These are phyloP conservation scores for Hipparchia sbordonii DNA, from an alignment of 2,888 invertebrate species.

Conservation along the genomic window DNA sequence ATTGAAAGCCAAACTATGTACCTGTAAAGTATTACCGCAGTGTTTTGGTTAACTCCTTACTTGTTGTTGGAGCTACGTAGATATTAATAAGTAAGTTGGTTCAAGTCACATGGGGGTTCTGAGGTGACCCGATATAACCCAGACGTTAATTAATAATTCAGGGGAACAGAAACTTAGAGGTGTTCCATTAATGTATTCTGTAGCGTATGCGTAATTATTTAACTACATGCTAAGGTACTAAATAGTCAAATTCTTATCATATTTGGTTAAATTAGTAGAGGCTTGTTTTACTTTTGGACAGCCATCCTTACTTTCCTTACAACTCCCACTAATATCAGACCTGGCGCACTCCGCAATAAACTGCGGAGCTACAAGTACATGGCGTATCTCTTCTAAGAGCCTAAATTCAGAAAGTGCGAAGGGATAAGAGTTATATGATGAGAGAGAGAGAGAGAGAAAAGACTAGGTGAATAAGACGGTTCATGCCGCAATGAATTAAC, in stretches of 20 bases:
- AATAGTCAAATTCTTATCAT: neutral
- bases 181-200: neutral
- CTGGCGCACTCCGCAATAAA: no score
- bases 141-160: slow-evolving; percentile 18
- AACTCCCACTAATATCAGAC: no score
- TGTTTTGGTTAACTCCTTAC: slow-evolving; percentile 3
- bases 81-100: slow-evolving; percentile 10
- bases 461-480: no score
- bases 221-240: neutral
- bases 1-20: neutral
- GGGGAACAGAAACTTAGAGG: slow-evolving; percentile 1
- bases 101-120: slow-evolving; percentile 15
- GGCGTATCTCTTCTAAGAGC: no score
- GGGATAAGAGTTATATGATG: no score
- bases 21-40: neutral
- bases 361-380: no score
- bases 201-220: neutral
- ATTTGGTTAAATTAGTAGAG: neutral
- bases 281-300: no score
- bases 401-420: no score
- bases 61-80: slow-evolving; percentile 9
- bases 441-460: no score
- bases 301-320: no score
- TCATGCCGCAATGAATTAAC: no score
- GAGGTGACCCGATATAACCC: slow-evolving; percentile 11